These are phyloP conservation scores for Cantharis flavilabris DNA, from an alignment of 2,888 invertebrate species.

Conservation along the genomic window DNA sequence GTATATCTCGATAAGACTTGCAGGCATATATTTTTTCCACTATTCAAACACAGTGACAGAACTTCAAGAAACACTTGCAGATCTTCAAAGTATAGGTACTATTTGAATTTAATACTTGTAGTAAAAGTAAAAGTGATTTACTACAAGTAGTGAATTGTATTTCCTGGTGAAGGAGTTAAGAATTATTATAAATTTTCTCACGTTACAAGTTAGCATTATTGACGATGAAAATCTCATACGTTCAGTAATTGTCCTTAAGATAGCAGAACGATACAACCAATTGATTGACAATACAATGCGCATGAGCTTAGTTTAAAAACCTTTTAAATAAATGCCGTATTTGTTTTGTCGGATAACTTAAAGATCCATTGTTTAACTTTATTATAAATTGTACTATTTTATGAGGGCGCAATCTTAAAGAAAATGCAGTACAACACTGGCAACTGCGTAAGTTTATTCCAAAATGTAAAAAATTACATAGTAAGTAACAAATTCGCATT, in stretches of 20 bases:
- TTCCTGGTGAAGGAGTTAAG: slow-evolving; percentile 8
- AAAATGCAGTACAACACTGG: neutral
- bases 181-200: neutral
- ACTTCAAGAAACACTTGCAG: too few species aligned
- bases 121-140: neutral
- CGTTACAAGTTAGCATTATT: neutral
- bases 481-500: neutral
- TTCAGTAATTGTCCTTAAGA: slow-evolving; percentile 26
- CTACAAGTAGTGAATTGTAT: neutral
- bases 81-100: too few species aligned
- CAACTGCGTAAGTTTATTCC: neutral
- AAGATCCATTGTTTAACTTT: slow-evolving; percentile 22
- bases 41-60: too few species aligned
- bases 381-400: slow-evolving; percentile 24
- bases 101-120: neutral
- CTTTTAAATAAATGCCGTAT: slow-evolving; percentile 27
- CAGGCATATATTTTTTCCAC: too few species aligned
- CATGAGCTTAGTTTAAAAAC: slow-evolving; percentile 22
- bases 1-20: too few species aligned
- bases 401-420: slow-evolving; percentile 8
- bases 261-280: slow-evolving; percentile 22
- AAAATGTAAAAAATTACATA: neutral
- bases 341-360: slow-evolving; percentile 23
- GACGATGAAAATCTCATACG: slow-evolving; percentile 7
- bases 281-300: slow-evolving; percentile 29